Conservation (phyloP, 1,140 invertebrate genomes). For the Campoletis sonorensis region DNA sequence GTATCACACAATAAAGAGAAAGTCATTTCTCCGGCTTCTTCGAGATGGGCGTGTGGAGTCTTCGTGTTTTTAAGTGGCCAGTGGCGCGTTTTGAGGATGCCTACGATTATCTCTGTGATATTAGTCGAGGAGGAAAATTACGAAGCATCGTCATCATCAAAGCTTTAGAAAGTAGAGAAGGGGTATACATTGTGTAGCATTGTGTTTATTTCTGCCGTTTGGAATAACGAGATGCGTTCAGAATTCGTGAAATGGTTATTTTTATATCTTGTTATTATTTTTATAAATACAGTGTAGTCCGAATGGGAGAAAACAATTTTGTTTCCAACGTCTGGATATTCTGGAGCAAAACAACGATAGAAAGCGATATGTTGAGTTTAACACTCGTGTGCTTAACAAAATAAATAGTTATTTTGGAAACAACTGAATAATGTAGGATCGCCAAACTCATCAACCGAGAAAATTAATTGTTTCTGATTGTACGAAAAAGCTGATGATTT, state of each 20-base stretch:
- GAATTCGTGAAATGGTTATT: constrained; percentile 2
- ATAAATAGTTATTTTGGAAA: too few species aligned
- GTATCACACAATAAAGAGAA: constrained; percentile 61
- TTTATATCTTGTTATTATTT: neutral
- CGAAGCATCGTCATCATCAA: constrained; percentile 9
- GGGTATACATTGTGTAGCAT: neutral
- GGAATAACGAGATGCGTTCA: neutral
- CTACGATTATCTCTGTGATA: constrained; percentile 20
- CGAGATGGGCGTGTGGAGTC: constrained; percentile 46
- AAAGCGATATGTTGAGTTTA: too few species aligned
- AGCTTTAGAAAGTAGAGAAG: constrained; percentile 37
- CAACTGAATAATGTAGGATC: too few species aligned
- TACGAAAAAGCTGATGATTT: neutral
- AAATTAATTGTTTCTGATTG: too few species aligned
- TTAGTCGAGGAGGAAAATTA: constrained; percentile 13
- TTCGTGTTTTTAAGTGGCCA: constrained; percentile 38
- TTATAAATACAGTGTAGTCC: neutral
- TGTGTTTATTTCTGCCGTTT: neutral
- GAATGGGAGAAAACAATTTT: too few species aligned
- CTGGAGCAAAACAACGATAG: too few species aligned
- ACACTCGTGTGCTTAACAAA: too few species aligned
- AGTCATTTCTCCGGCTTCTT: constrained; percentile 61
- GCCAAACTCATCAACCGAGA: too few species aligned
- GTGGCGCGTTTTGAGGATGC: constrained; percentile 6
- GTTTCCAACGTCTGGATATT: too few species aligned